Conservation (phyloP, 2,113 vertebrate genomes). For the Melierax canorus region DNA sequence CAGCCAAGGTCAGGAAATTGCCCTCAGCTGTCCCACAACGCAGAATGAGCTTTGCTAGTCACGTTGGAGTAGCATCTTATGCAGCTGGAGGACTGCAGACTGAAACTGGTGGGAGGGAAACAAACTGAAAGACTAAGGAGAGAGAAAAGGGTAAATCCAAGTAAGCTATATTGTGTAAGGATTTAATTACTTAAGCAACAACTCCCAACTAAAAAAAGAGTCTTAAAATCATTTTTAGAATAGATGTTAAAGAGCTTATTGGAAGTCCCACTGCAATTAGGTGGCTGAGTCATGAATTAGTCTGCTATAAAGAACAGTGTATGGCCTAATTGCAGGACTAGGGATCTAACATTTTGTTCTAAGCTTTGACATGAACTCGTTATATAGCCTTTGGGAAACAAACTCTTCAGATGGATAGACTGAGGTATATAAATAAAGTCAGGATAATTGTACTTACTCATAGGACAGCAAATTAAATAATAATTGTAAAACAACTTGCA, state of each 20-base stretch:
- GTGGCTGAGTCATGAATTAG: constrained; percentile 40
- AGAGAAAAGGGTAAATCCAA: neutral
- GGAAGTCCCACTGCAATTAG: constrained; percentile 37
- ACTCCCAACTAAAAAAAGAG: neutral
- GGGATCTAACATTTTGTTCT: constrained; percentile 18
- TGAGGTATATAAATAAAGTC: constrained; percentile 1
- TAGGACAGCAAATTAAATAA: constrained; percentile 24
- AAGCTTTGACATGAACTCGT: neutral
- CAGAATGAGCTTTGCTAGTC: neutral
- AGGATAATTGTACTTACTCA: constrained; percentile 39
- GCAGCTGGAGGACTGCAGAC: neutral
- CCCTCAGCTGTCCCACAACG: neutral
- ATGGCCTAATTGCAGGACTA: constrained; percentile 22
- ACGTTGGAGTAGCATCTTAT: neutral
- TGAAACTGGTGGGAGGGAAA: neutral
- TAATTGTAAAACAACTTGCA: neutral
- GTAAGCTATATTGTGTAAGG: constrained; percentile 4
- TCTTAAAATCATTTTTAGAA: neutral
- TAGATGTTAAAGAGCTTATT: constrained; percentile 7
- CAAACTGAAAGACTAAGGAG: neutral
- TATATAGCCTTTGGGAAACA: constrained; percentile 17
- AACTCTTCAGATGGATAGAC: neutral
- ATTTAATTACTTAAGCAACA: constrained; percentile 35
- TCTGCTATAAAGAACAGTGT: neutral
- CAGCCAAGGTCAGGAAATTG: neutral